Base-by-base conservation (phyloP, 2,888 invertebrate genomes). In the Nephrotoma guestfalica region DNA sequence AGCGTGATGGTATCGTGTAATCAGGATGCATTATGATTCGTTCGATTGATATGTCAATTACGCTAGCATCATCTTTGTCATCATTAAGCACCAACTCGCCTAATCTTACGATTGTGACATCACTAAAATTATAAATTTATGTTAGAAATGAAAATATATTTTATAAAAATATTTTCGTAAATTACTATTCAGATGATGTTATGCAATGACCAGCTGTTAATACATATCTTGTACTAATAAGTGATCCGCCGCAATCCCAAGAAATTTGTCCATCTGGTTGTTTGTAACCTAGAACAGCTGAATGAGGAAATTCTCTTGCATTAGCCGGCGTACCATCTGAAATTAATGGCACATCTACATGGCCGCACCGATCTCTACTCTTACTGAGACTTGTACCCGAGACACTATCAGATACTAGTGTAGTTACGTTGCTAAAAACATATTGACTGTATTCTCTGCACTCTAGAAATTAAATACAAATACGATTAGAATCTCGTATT, bases 141-240 rank as follows among this genome's bases (percentile, higher is more conserved):
- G n/a, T 51, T 51, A 51, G 15, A 30, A 13, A n/a, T 51, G 4
- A 4, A n/a, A 15, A 51, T 51, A 51, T 30, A 51, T 3, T 4
- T 43, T 11, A 9, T 51, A 51, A 4, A 5, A 51, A 4, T 11
- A 2, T 3, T 51, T 4, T n/a, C 5, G 11, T 51, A 51, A n/a
- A 51, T 88, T 88, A 88, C 89, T 87, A 86, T 51, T 87, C 87
- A 57, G 86, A 6, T 45, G 88, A 87, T 15, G 88, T 83, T 18
- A 90, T 88, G 88, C 94, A 94, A 88, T 94, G 94, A 0, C 93
- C 94, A 3, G 93, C 93, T 2, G 93, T 93, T 47, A 94, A 88
- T 1, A 94, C 91, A 89, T 92, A 93, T 83, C 89, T 89, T 9
- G 92, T 91, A 84, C 93, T 93, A 30, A 94, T 91, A 41, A 94